phyloP scores from a whole-genome alignment of 2,888 invertebrate species.

The Hyalella azteca region DNA sequence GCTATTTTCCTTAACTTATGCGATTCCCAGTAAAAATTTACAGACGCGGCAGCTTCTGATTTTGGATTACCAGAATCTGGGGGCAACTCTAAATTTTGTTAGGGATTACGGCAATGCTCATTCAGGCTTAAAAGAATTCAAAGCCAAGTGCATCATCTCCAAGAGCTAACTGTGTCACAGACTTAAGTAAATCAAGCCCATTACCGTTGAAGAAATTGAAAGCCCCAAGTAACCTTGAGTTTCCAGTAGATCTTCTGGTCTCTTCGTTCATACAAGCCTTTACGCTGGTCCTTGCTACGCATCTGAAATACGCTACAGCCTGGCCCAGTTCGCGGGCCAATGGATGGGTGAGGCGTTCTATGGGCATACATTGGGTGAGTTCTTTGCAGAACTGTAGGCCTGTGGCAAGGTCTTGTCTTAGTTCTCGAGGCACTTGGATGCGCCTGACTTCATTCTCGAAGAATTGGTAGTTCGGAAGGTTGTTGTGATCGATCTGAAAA shows the following conservation, averaged over 20 bases:
- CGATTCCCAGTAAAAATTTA: too few species aligned
- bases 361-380: constrained; percentile 38
- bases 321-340: constrained; percentile 41
- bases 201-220: constrained; percentile 37
- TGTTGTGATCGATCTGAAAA: constrained; percentile 38
- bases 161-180: not conserved
- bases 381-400: constrained; percentile 39
- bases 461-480: constrained; percentile 42
- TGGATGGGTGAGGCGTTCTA: constrained; percentile 33
- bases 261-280: constrained; percentile 28
- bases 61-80: too few species aligned
- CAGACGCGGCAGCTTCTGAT: too few species aligned
- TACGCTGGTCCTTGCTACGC: not conserved
- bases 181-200: constrained; percentile 24
- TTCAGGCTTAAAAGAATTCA: constrained; percentile 33
- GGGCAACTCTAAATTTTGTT: too few species aligned
- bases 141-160: constrained; percentile 24
- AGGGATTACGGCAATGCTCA: too few species aligned
- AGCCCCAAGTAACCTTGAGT: constrained; percentile 3
- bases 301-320: constrained; percentile 31
- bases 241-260: not conserved
- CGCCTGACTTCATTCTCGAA: constrained; percentile 19
- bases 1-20: too few species aligned
- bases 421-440: not conserved
- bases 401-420: constrained; percentile 23